A percentile compares a stretch with the other conserved stretches of the same genome.
phyloP scores from a whole-genome alignment of 2,797 vertebrate species.

The Lepilemur ruficaudatus region DNA sequence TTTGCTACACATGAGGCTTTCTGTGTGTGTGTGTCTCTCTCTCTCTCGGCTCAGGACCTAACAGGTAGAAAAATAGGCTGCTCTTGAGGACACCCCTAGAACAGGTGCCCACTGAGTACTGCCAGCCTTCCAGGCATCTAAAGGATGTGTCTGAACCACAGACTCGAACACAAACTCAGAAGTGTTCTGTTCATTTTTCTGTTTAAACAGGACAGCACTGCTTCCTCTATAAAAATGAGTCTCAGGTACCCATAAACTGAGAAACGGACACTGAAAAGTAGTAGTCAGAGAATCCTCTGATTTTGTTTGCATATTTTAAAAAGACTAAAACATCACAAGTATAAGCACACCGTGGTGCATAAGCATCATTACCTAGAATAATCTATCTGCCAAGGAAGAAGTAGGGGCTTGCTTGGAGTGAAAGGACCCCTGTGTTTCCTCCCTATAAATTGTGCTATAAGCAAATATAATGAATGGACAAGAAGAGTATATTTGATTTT shows the following conservation, averaged over 20 bases:
- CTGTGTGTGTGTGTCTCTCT: too few species aligned
- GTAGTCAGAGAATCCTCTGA: not conserved
- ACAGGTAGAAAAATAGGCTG: not conserved
- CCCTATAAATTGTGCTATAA: not conserved
- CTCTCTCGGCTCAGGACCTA: too few species aligned
- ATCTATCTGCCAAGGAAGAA: not conserved
- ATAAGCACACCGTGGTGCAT: rapidly evolving
- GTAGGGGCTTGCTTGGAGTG: not conserved
- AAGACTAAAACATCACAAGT: not conserved
- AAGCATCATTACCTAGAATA: not conserved
- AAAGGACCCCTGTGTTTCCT: not conserved
- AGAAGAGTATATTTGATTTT: not conserved
- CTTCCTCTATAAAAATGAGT: not conserved
- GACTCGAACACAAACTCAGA: not conserved
- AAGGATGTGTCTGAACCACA: not conserved
- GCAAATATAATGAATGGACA: not conserved
- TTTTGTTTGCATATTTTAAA: not conserved
- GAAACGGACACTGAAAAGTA: not conserved
- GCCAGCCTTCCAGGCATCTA: not conserved
- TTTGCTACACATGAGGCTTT: too few species aligned
- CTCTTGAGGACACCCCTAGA: rapidly evolving
- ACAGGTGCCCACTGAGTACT: rapidly evolving
- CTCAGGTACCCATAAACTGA: not conserved
- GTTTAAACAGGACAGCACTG: not conserved
- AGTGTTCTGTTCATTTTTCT: not conserved